Evolutionary conservation across 2,797 vertebrate genomes (phyloP).

Genomic region (Carapus acus): DNA sequence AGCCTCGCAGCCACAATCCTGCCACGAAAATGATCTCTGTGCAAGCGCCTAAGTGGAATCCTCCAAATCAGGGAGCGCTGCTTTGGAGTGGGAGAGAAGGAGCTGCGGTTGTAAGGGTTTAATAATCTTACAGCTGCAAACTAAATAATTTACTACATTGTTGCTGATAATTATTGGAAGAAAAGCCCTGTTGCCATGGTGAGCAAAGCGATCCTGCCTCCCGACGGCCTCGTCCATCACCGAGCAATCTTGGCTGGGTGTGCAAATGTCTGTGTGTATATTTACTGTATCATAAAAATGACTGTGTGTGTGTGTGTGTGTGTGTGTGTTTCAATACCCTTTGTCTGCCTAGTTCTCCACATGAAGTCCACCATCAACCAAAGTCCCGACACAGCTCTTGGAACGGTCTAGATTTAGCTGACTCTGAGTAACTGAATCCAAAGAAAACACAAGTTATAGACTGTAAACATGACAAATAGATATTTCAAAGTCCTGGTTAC

Average conservation of each 20-base stretch:
- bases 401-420: conserved; percentile 70
- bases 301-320: conserved; percentile 1
- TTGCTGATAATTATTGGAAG: not conserved
- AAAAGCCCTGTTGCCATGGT: conserved; percentile 1
- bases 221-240: no score
- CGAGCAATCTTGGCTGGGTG: not conserved
- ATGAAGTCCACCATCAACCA: conserved; percentile 55
- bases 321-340: conserved; percentile 57
- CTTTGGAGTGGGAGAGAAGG: not conserved
- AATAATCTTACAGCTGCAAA: conserved; percentile 4
- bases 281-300: no score
- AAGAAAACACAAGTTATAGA: no score
- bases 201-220: not conserved
- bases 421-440: conserved; percentile 65
- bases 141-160: not conserved
- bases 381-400: conserved; percentile 73
- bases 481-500: no score
- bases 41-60: conserved; percentile 1
- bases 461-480: no score
- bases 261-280: not conserved
- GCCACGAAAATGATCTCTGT: conserved; percentile 1
- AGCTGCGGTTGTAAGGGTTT: not conserved
- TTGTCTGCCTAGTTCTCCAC: conserved; percentile 65
- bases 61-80: conserved; percentile 2
- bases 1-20: not conserved